Base-by-base conservation (phyloP, 64 coral and sea anemone species). In the Montipora cactus region DNA sequence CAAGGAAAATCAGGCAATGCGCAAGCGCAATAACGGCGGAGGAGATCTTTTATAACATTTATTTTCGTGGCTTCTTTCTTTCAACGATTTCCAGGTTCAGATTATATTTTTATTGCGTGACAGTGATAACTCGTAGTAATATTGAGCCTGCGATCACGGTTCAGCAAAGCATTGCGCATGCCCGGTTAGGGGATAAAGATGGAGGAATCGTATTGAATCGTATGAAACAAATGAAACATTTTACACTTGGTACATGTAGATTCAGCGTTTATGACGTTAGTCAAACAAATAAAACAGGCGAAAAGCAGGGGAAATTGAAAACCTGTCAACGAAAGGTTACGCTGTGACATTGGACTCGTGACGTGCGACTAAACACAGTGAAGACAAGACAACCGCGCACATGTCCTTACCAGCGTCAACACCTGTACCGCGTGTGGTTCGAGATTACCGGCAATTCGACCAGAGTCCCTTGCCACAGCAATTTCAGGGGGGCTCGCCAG, bases 381-480 rank as follows among this genome's bases (percentile, higher is more conserved):
- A 62, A 70, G 49, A 86, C 59, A 15, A 69, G 59, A 84, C 59
- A 84, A 13, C 58, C 1, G 6, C 2, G 28, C 82, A 86, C 62
- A 86, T 86, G 82, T 5, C 53, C 53, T 49, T 86, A 19, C 82
- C 82, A 72, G 28, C 28, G 28, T 50, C 70, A 86, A 64, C 62
- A 8, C 25, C 82, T 9, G 22, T 45, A 3, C 82, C 82, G 64
- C 82, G 82, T 86, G 64, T 86, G 10, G 28, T 18, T 16, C 82
- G 66, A 46, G 66, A 86, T 51, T 86, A 70, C 82, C 82, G 82
- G 66, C 82, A 86, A 59, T 86, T 86, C 49, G 47, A 19, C 61
- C 82, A 86, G 82, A 86, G 82, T 72, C 82, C 82, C 19, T 71
- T 86, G 16, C 67, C 82, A 71, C 82, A 86, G 47, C 64, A 59